Evolutionary conservation across 2,797 vertebrate species (phyloP).

Genomic region (Mallotus villosus): DNA sequence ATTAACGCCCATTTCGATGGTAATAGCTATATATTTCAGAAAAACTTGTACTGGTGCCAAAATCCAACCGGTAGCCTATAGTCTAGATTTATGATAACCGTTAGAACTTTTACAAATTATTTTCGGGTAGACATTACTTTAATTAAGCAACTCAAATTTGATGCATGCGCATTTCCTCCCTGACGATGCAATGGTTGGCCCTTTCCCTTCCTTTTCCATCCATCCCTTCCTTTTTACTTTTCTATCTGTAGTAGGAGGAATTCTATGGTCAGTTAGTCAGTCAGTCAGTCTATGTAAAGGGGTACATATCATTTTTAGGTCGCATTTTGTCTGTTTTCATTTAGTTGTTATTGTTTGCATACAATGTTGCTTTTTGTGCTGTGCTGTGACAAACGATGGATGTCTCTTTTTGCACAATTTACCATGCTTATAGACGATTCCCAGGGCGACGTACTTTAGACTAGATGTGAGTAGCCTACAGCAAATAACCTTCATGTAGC

Average conservation of each 20-base stretch:
- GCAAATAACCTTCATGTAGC: slow-evolving; percentile 50
- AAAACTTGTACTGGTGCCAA: too few relatives aligned
- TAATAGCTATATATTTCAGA: too few relatives aligned
- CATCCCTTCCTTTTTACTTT: background rate
- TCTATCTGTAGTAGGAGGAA: background rate
- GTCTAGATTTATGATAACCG: background rate
- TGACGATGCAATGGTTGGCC: background rate
- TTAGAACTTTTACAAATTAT: too few relatives aligned
- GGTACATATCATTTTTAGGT: too few relatives aligned
- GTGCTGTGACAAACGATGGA: background rate
- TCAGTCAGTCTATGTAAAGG: too few relatives aligned
- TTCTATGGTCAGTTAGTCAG: background rate
- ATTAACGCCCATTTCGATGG: background rate
- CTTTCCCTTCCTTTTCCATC: background rate
- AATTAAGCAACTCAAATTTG: background rate
- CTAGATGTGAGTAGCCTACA: slow-evolving; percentile 20
- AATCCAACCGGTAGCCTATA: background rate
- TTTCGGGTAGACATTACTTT: too few relatives aligned
- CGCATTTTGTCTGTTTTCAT: background rate
- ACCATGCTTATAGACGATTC: background rate
- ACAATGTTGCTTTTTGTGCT: too few relatives aligned
- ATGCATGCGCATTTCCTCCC: background rate
- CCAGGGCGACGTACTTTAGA: slow-evolving; percentile 2
- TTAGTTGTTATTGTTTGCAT: background rate
- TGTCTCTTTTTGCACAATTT: background rate